Evolutionary conservation across 2,888 invertebrate species (phyloP).

Genomic region (Netelia inedita): DNA sequence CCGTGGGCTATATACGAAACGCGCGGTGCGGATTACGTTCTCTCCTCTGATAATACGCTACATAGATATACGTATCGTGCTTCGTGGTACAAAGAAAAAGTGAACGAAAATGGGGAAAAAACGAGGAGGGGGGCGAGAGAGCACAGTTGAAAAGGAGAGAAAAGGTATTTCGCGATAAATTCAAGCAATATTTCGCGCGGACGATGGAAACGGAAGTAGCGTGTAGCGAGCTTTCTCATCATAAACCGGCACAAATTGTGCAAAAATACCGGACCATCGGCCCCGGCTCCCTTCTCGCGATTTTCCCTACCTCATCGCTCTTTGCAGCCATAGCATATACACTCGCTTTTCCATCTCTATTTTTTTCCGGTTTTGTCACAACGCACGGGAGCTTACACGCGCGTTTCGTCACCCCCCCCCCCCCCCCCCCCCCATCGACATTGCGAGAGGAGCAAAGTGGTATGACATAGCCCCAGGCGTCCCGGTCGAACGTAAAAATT

Average conservation of each 20-base stretch:
- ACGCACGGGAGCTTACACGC: neutral
- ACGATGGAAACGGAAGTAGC: conserved; percentile 70
- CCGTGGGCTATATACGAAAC: conserved; percentile 14
- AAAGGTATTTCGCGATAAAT: conserved; percentile 77
- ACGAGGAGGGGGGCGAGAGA: conserved; percentile 62
- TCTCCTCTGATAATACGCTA: conserved; percentile 10
- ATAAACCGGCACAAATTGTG: conserved; percentile 79
- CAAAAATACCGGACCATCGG: conserved; percentile 76
- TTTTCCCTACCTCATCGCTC: neutral
- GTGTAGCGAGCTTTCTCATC: conserved; percentile 75
- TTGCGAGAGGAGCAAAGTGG: neutral
- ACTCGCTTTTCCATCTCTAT: neutral
- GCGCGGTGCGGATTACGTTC: conserved; percentile 47
- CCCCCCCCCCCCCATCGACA: neutral
- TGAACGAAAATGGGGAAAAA: conserved; percentile 64
- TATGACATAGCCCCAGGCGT: neutral
- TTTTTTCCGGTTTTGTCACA: neutral
- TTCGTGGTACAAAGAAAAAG: conserved; percentile 1
- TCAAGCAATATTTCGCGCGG: conserved; percentile 78
- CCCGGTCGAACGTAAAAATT: conserved; percentile 72
- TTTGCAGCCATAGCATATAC: no score
- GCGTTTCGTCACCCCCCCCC: neutral
- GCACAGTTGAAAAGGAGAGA: conserved; percentile 55
- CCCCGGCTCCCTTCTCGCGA: neutral
- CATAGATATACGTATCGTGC: neutral